phyloP scores from a whole-genome alignment of 2,113 vertebrate genomes.

The Apeltes quadracus region DNA sequence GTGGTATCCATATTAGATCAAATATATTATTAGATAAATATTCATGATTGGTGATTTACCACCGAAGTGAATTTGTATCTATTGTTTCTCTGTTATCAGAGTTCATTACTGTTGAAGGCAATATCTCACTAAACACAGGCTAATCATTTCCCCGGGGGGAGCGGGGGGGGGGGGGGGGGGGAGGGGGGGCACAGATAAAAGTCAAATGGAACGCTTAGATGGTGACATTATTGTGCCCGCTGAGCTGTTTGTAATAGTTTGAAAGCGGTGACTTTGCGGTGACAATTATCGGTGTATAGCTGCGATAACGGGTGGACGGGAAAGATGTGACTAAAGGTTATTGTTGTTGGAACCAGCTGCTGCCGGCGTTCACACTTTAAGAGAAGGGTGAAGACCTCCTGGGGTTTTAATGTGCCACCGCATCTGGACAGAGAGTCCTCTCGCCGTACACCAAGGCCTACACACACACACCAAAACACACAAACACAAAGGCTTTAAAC shows the following conservation, averaged over 20 bases:
- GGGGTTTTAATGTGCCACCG: slow-evolving; percentile 73
- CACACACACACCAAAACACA: neutral
- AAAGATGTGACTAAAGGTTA: slow-evolving; percentile 69
- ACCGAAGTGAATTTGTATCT: slow-evolving; percentile 1
- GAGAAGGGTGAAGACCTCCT: slow-evolving; percentile 62
- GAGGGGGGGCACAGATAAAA: slow-evolving; percentile 43
- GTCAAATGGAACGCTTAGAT: slow-evolving; percentile 53
- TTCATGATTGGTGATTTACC: slow-evolving; percentile 14
- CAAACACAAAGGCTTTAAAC: neutral
- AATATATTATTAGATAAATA: slow-evolving; percentile 3
- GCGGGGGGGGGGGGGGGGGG: slow-evolving; percentile 12
- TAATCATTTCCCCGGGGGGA: slow-evolving; percentile 39
- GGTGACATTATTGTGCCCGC: slow-evolving; percentile 31
- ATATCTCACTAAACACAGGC: slow-evolving; percentile 42
- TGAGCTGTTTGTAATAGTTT: slow-evolving; percentile 49
- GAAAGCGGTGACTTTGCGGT: slow-evolving; percentile 60
- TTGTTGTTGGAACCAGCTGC: slow-evolving; percentile 61
- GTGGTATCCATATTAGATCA: slow-evolving; percentile 10
- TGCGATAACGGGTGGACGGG: slow-evolving; percentile 31
- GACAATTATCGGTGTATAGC: slow-evolving; percentile 14
- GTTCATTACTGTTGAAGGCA: slow-evolving; percentile 30
- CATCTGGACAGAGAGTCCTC: slow-evolving; percentile 67
- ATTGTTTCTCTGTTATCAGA: slow-evolving; percentile 40
- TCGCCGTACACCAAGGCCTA: neutral
- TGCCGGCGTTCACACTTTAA: slow-evolving; percentile 55